Evolutionary conservation across 2,113 vertebrate species (phyloP).

Genomic region (Oceanites oceanicus): DNA sequence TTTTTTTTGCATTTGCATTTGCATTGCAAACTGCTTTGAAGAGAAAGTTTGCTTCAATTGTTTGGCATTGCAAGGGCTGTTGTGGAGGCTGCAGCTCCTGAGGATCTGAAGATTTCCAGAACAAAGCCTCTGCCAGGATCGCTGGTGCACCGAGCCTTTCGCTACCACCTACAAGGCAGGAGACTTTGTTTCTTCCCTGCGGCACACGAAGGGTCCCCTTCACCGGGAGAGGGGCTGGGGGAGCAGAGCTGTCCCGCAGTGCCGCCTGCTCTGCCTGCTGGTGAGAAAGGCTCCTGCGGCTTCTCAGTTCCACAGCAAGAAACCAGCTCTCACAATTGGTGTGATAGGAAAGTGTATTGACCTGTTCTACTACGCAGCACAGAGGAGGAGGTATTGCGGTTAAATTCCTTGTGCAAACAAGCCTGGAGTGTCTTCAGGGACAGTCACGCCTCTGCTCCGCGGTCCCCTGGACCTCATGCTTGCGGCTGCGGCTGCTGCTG

Average conservation of each 20-base stretch:
- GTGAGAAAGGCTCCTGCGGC: neutral
- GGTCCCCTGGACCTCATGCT: neutral
- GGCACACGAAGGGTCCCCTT: neutral
- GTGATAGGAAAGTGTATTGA: neutral
- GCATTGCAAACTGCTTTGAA: neutral
- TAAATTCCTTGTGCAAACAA: neutral
- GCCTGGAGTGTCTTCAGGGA: neutral
- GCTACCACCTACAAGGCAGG: accelerated
- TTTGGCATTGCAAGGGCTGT: neutral
- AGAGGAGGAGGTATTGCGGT: neutral
- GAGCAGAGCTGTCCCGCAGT: neutral
- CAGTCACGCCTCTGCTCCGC: neutral
- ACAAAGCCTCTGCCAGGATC: neutral
- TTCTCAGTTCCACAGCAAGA: neutral
- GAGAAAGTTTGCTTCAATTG: neutral
- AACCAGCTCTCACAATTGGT: neutral
- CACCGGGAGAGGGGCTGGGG: neutral
- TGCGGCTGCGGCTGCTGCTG: neutral
- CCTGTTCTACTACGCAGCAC: accelerated
- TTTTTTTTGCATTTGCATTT: neutral
- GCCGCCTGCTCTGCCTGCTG: neutral
- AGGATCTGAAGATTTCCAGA: neutral
- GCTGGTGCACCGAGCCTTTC: neutral
- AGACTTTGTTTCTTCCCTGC: neutral
- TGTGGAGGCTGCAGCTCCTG: neutral